Conservation (phyloP, 2,797 vertebrate species). For the Uromys caudimaculatus region DNA sequence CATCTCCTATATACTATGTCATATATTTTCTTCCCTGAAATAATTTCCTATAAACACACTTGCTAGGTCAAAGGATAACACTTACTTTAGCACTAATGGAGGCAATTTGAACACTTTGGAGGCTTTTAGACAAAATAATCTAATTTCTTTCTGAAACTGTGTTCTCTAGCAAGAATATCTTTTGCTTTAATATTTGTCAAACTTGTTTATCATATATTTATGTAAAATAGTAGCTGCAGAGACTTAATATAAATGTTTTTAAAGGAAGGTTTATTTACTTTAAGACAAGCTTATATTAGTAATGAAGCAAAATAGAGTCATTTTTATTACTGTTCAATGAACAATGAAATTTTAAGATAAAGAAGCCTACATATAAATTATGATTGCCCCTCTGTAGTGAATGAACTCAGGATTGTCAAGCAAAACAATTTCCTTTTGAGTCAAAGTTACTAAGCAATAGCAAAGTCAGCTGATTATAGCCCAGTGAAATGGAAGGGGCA, state of each 20-base stretch:
- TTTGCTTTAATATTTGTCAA: not conserved
- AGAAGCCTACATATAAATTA: not conserved
- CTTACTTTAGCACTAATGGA: not conserved
- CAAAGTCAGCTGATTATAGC: constrained; percentile 4
- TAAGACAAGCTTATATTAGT: constrained; percentile 52
- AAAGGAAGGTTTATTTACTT: constrained; percentile 14
- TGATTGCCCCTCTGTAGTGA: not conserved
- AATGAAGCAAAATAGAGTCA: not conserved
- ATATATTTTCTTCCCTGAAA: not conserved
- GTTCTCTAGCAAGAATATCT: not conserved
- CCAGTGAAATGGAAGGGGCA: not conserved
- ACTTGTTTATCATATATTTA: not conserved
- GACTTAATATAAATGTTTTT: constrained; percentile 21
- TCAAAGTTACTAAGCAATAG: not conserved
- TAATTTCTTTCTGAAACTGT: not conserved
- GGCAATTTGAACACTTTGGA: not conserved
- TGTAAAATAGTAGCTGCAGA: not conserved
- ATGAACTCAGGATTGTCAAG: not conserved
- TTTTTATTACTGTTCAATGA: constrained; percentile 41
- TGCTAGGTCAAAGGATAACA: not conserved
- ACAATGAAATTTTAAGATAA: constrained; percentile 43
- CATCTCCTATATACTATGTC: not conserved
- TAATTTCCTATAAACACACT: not conserved
- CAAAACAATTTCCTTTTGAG: constrained; percentile 39
- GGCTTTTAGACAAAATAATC: not conserved